Base-by-base conservation (phyloP, 2,797 vertebrate genomes). In the Alcedo quadribrachys region DNA sequence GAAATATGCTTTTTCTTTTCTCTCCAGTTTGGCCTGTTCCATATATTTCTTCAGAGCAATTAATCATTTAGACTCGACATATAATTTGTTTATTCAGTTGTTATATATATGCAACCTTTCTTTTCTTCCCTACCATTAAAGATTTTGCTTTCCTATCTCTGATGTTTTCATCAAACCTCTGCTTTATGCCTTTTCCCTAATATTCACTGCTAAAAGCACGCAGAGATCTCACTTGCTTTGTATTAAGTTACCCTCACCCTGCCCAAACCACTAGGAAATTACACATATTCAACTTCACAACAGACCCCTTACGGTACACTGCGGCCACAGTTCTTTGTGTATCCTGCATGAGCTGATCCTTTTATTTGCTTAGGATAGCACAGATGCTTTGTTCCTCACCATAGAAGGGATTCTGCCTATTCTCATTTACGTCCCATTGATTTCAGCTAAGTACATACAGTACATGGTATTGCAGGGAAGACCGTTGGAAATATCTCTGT, bases 311-410 rank as follows among this genome's bases (percentile, higher is more conserved):
- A 79, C 5, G 50, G 94, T 93, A 95, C 87, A 87, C 65, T 65
- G 60, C 21, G 8, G 96, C 88, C 94, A 94, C 87, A 95, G 94
- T 84, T 96, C 96, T 97, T 97, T 96, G 87, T 96, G 93, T 78
- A 90, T 95, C 94, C 85, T 90, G 87, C 91, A 69, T 4, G 4
- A 95, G 88, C 90, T 93, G 84, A 94, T 96, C 91, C 96, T 95
- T 97, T 96, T 96, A 97, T 97, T 97, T 97, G 97, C 96, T 95
- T 94, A 97, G 95, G 94, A 95, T 94, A 92, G 91, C 92, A 87
- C 90, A 92, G 92, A 91, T 84, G 93, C 92, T 97, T 96, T 96
- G 93, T 96, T 96, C 95, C 83, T 92, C 16, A 28, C 88, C 3
- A 21, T 91, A 57, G 93, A 97, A 92, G 87, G 94, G 94, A 95